Conservation (phyloP, 2,888 invertebrate genomes). For the Meliscaeva auricollis region DNA sequence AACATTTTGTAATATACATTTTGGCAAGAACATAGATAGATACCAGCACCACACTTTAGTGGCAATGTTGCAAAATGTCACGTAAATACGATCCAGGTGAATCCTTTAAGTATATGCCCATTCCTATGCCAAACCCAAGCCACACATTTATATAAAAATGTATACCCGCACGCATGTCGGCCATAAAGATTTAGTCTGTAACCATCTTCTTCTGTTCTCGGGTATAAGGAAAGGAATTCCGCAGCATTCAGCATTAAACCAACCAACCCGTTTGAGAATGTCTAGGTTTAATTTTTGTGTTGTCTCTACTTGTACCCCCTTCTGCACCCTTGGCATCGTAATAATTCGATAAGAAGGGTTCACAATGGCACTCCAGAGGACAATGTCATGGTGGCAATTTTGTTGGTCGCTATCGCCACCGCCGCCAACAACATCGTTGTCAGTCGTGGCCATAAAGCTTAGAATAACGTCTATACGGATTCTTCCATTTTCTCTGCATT, state of each 20-base stretch:
- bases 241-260: slow-evolving; percentile 43
- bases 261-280: slow-evolving; percentile 31
- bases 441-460: slow-evolving; percentile 67
- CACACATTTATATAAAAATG: neutral
- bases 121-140: neutral
- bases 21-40: too few species aligned
- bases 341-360: slow-evolving; percentile 75
- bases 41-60: slow-evolving; percentile 35
- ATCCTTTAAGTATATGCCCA: slow-evolving; percentile 59
- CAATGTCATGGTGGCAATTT: slow-evolving; percentile 75
- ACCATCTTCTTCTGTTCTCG: slow-evolving; percentile 57
- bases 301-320: neutral
- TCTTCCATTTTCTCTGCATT: slow-evolving; percentile 10
- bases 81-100: slow-evolving; percentile 76
- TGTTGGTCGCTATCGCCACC: slow-evolving; percentile 54
- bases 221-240: too few species aligned
- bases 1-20: slow-evolving; percentile 62
- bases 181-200: slow-evolving; percentile 62
- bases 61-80: slow-evolving; percentile 70
- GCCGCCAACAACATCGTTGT: neutral
- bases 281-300: slow-evolving; percentile 49
- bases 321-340: slow-evolving; percentile 66
- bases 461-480: slow-evolving; percentile 50
- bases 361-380: slow-evolving; percentile 71
- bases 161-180: slow-evolving; percentile 60